Evolutionary conservation across 2,888 invertebrate genomes (phyloP).

Genomic region (Trachelus tabidus): DNA sequence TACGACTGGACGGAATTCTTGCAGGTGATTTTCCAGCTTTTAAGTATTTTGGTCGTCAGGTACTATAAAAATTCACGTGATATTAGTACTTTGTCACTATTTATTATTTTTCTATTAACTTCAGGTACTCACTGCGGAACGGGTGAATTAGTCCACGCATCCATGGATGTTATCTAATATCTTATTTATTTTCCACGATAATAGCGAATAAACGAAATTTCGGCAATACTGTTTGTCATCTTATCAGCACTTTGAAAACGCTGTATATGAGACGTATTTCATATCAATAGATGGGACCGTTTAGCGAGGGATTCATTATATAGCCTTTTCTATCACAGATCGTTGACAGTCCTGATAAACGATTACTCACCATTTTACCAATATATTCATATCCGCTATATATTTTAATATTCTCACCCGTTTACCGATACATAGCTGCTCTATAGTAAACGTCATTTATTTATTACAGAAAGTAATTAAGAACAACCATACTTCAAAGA

Average conservation of each 20-base stretch:
- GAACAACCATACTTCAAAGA: not conserved
- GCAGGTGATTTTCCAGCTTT: not conserved
- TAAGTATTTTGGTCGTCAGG: not conserved
- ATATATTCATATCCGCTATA: not conserved
- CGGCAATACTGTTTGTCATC: not conserved
- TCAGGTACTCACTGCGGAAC: not conserved
- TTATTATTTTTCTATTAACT: not conserved
- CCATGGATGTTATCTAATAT: not conserved
- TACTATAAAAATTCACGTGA: not conserved
- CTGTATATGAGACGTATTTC: not conserved
- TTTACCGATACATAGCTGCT: not conserved
- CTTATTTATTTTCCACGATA: not conserved
- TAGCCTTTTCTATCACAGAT: not conserved
- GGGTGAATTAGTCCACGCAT: not conserved
- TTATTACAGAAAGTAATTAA: not conserved
- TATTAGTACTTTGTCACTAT: not conserved
- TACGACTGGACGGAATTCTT: not conserved
- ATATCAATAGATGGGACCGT: not conserved
- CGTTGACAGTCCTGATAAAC: not conserved
- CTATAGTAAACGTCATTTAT: not conserved
- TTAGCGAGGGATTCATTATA: not conserved
- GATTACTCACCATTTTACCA: not conserved
- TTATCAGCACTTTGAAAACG: not conserved
- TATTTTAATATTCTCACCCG: not conserved
- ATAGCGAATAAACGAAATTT: not conserved